Percentiles rank a stretch among this genome's conserved stretches.
phyloP scores from a whole-genome alignment of 2,797 vertebrate genomes.

The Anas georgica region DNA sequence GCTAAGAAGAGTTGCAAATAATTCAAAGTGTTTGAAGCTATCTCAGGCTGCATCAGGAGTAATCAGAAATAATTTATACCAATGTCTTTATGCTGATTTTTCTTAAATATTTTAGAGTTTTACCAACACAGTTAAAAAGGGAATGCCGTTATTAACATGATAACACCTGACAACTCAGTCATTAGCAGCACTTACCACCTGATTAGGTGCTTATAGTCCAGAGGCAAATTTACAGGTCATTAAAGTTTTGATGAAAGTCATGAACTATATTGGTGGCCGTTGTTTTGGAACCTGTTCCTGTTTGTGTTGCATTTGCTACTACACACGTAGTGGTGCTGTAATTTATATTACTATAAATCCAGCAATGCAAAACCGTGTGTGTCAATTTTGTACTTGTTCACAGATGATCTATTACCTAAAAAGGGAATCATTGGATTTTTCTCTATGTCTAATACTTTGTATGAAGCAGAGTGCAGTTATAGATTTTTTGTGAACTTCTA shows the following conservation, averaged over 20 bases:
- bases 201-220: conserved; percentile 64
- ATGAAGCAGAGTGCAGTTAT: background rate
- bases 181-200: conserved; percentile 58
- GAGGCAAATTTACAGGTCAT: conserved; percentile 61
- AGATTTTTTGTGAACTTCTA: background rate
- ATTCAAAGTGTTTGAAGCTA: background rate
- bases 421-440: background rate
- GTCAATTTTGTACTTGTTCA: conserved; percentile 43
- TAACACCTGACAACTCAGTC: conserved; percentile 24
- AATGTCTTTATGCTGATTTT: background rate
- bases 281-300: conserved; percentile 54
- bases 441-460: background rate
- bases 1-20: background rate
- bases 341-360: conserved; percentile 57
- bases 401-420: background rate
- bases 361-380: conserved; percentile 8
- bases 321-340: background rate
- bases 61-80: conserved; percentile 7
- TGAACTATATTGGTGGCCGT: conserved; percentile 33
- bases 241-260: conserved; percentile 67
- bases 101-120: background rate
- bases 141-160: background rate
- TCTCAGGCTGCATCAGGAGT: background rate
- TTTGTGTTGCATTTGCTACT: conserved; percentile 24
- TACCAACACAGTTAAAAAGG: conserved; percentile 6